These are phyloP conservation scores for Torymus aiolomorphi DNA, from an alignment of 2,888 invertebrate species.

Conservation along the genomic window DNA sequence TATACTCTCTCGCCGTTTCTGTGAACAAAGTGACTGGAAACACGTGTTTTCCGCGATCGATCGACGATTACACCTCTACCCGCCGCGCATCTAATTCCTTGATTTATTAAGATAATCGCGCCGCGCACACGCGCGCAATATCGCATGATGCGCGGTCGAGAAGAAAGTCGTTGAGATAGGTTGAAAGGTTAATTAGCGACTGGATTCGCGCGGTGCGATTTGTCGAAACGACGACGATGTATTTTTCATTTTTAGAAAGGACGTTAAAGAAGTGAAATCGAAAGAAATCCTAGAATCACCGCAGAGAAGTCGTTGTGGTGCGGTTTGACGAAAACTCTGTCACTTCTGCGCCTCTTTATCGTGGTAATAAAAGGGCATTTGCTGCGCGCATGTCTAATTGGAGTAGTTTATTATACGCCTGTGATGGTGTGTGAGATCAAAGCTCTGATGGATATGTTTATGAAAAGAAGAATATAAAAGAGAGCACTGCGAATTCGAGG, in stretches of 20 bases:
- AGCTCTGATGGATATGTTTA: too few relatives aligned
- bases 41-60: not conserved
- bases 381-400: too few relatives aligned
- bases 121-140: too few relatives aligned
- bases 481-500: too few relatives aligned
- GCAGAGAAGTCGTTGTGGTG: not conserved
- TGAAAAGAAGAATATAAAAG: too few relatives aligned
- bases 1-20: too few relatives aligned
- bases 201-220: constrained; percentile 9
- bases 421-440: too few relatives aligned
- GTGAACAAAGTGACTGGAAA: not conserved
- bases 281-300: constrained; percentile 20
- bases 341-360: too few relatives aligned
- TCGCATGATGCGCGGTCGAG: not conserved
- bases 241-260: constrained; percentile 30
- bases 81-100: not conserved
- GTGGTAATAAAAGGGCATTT: too few relatives aligned
- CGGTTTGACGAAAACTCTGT: not conserved
- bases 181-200: constrained; percentile 43
- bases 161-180: constrained; percentile 23
- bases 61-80: not conserved
- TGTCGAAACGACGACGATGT: not conserved
- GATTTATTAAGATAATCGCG: too few relatives aligned
- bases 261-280: constrained; percentile 40
- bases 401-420: too few relatives aligned